Evolutionary conservation across 2,113 vertebrate genomes (phyloP).

Genomic region (Onychostoma macrolepis): DNA sequence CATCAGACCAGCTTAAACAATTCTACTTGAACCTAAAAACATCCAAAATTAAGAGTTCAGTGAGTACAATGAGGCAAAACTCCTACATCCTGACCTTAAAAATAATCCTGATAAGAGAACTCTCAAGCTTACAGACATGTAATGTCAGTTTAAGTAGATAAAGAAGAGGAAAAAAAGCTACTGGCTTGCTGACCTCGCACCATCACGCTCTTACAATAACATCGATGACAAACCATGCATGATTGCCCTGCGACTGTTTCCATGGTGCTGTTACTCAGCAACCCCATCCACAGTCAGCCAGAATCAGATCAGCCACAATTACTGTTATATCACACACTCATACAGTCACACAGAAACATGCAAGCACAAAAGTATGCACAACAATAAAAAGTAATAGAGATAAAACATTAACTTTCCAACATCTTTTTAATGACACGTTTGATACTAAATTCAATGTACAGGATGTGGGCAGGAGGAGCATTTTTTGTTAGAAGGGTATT

Average conservation of each 20-base stretch:
- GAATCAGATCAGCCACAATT: conserved; percentile 33
- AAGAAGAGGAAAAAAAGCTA: background rate
- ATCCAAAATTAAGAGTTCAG: background rate
- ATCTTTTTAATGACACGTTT: background rate
- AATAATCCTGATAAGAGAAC: background rate
- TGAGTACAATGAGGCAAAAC: background rate
- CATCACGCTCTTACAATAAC: conserved; percentile 31
- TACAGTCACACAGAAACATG: background rate
- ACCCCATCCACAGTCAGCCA: conserved; percentile 38
- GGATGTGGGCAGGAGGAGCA: background rate
- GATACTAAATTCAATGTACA: background rate
- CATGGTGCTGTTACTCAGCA: conserved; percentile 41
- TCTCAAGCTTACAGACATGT: background rate
- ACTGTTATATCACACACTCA: background rate
- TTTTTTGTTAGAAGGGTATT: background rate
- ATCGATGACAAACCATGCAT: conserved; percentile 18
- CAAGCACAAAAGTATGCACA: background rate
- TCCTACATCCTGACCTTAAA: background rate
- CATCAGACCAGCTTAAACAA: background rate
- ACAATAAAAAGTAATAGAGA: background rate
- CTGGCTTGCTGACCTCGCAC: conserved; percentile 36
- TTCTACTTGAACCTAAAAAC: background rate
- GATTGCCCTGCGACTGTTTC: conserved; percentile 42
- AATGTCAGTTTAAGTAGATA: background rate
- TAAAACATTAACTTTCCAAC: background rate